Conservation (phyloP, 2,888 invertebrate genomes). For the Mellilla xanthometata region DNA sequence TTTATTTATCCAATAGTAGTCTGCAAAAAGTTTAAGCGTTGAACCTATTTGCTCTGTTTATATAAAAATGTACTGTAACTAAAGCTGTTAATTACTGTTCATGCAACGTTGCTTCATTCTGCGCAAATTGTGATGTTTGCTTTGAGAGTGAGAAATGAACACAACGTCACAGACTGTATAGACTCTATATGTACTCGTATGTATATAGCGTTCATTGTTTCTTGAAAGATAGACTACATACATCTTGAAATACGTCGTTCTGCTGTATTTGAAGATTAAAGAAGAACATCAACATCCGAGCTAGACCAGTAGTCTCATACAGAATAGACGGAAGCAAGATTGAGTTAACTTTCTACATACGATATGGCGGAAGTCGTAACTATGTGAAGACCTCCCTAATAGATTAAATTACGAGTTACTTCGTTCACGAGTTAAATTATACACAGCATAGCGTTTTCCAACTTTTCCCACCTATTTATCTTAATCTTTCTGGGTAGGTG, state of each 20-base stretch:
- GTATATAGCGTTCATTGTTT: not conserved
- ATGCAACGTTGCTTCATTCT: slow-evolving; percentile 10
- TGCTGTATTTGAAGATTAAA: not conserved
- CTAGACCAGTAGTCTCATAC: not conserved
- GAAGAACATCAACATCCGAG: not conserved
- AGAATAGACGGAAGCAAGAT: slow-evolving; percentile 3
- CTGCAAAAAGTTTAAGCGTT: too few species aligned
- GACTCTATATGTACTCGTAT: too few species aligned
- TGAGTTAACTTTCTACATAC: slow-evolving; percentile 4
- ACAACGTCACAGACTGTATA: too few species aligned
- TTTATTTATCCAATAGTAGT: too few species aligned
- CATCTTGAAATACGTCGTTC: not conserved
- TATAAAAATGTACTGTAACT: not conserved
- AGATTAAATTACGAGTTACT: slow-evolving; percentile 6
- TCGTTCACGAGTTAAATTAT: slow-evolving; percentile 16
- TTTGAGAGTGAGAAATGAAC: too few species aligned
- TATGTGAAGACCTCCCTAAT: slow-evolving; percentile 5
- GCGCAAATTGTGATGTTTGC: slow-evolving; percentile 1
- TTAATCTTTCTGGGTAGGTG: slow-evolving; percentile 36
- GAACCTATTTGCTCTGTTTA: too few species aligned
- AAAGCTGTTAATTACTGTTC: slow-evolving; percentile 6
- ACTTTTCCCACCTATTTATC: slow-evolving; percentile 37
- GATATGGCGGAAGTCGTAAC: slow-evolving; percentile 8
- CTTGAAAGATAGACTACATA: not conserved
- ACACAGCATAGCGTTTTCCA: slow-evolving; percentile 11